A percentile compares a stretch with the other conserved stretches of the same genome.
Conservation (phyloP, 1,140 invertebrate species). For the Steinernema khuongi region DNA sequence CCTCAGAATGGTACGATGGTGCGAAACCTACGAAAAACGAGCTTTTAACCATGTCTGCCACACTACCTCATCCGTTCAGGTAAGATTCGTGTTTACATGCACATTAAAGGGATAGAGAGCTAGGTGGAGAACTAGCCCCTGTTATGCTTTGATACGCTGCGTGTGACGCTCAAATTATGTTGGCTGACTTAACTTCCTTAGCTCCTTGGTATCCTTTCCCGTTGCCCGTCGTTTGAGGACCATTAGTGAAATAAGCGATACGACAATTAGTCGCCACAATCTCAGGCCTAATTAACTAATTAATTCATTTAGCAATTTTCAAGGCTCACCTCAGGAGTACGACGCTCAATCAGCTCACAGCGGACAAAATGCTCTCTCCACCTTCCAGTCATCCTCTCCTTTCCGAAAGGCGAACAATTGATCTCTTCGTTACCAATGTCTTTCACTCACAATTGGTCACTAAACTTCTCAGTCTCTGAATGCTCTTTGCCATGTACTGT, state of each 20-base stretch:
- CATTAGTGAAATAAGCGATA: no score
- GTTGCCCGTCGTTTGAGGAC: no score
- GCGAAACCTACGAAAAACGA: neutral
- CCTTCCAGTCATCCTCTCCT: conserved; percentile 1
- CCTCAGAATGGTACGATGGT: neutral
- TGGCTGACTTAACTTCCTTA: no score
- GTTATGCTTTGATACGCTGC: no score
- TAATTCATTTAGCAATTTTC: neutral
- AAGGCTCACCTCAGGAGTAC: neutral
- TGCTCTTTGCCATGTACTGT: no score
- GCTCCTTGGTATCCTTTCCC: no score
- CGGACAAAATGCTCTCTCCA: neutral
- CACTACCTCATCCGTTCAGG: neutral
- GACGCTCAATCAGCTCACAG: neutral
- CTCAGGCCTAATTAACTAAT: no score
- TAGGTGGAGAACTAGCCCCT: no score
- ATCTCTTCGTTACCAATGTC: neutral
- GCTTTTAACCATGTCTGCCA: neutral
- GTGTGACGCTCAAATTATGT: no score
- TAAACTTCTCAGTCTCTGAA: neutral
- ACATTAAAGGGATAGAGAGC: no score
- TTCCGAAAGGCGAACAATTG: neutral
- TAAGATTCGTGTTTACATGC: no score
- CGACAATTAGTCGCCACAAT: no score
- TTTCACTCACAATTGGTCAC: neutral